A percentile compares a stretch with the other conserved stretches of the same genome.
These are phyloP conservation scores for Pseudomugil gertrudae DNA, from an alignment of 2,797 vertebrate species.

Conservation along the genomic window DNA sequence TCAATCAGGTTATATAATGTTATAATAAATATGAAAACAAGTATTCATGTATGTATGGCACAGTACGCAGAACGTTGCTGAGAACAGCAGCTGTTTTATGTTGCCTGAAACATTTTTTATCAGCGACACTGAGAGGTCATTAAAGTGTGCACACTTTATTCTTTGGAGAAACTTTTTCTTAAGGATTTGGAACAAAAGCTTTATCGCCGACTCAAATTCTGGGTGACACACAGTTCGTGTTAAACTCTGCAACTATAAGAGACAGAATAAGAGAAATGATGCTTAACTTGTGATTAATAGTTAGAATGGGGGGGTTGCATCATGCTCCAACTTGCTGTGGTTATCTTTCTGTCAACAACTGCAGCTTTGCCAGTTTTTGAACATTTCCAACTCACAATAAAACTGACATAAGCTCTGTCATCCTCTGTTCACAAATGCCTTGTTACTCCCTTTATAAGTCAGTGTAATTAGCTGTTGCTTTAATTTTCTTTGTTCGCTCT, in stretches of 20 bases:
- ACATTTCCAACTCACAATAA: slow-evolving; percentile 49
- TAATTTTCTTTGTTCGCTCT: slow-evolving; percentile 40
- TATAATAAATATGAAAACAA: no score
- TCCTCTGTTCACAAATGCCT: slow-evolving; percentile 37
- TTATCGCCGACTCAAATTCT: slow-evolving; percentile 20
- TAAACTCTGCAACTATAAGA: slow-evolving; percentile 48
- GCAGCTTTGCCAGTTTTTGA: slow-evolving; percentile 51
- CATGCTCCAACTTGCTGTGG: slow-evolving; percentile 69
- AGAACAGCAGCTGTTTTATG: slow-evolving; percentile 25
- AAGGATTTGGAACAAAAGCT: slow-evolving; percentile 38
- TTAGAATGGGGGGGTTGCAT: slow-evolving; percentile 57
- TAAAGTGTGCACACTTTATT: slow-evolving; percentile 36
- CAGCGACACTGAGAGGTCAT: slow-evolving; percentile 42
- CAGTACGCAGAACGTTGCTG: slow-evolving; percentile 5
- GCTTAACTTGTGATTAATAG: slow-evolving; percentile 48
- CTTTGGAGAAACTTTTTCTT: slow-evolving; percentile 33
- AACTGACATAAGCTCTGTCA: slow-evolving; percentile 57
- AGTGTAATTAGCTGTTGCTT: slow-evolving; percentile 63
- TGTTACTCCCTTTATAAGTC: slow-evolving; percentile 63
- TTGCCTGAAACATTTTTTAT: slow-evolving; percentile 25
- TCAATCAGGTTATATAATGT: no score
- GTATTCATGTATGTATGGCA: not conserved
- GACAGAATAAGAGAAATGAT: slow-evolving; percentile 27
- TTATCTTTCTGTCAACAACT: slow-evolving; percentile 67
- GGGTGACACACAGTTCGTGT: slow-evolving; percentile 43